Evolutionary conservation across 2,113 vertebrate genomes (phyloP).

Genomic region (Rhipidura dahli): DNA sequence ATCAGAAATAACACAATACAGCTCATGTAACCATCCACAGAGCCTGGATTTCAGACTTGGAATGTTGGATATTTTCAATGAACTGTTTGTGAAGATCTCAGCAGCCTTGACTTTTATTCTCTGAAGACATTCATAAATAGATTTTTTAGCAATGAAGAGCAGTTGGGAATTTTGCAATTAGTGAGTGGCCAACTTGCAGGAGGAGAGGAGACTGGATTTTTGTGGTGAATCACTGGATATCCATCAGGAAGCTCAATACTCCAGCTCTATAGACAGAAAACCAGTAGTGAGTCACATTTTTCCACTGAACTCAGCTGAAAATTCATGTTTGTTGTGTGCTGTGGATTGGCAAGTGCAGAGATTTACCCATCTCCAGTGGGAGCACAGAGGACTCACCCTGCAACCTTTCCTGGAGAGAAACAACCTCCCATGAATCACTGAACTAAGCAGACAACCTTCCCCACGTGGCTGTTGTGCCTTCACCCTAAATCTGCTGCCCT

Average conservation of each 20-base stretch:
- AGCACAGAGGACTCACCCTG: background rate
- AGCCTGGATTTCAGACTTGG: background rate
- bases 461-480: background rate
- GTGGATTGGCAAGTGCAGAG: background rate
- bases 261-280: constrained; percentile 56
- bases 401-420: background rate
- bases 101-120: background rate
- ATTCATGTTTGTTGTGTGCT: background rate
- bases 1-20: background rate
- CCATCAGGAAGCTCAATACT: constrained; percentile 43
- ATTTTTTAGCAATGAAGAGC: background rate
- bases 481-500: background rate
- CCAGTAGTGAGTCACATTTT: constrained; percentile 57
- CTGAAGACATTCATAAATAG: background rate
- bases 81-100: background rate
- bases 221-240: background rate
- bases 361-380: background rate
- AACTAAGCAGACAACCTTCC: background rate
- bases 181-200: background rate
- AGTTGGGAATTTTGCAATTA: background rate
- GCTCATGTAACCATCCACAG: background rate
- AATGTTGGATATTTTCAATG: background rate
- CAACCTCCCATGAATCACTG: background rate
- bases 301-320: constrained; percentile 50
- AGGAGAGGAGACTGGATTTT: background rate